phyloP scores from a whole-genome alignment of 2,113 vertebrate genomes.

The Bagarius yarrelli region DNA sequence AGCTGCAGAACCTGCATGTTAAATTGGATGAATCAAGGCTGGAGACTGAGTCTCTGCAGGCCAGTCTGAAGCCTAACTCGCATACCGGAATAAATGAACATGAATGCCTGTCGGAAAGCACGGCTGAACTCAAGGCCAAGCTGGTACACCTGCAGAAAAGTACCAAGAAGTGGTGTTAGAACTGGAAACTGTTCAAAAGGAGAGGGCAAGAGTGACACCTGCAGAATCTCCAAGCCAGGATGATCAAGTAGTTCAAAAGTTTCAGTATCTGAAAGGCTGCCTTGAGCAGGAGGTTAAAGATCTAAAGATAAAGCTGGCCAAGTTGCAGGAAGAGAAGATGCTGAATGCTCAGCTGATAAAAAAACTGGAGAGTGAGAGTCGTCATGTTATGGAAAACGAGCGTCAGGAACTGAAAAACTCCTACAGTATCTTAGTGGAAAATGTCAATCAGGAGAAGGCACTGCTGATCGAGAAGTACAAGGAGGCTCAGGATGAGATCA shows the following conservation, averaged over 20 bases:
- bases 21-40: constrained; percentile 76
- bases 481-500: constrained; percentile 88
- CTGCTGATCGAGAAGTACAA: constrained; percentile 79
- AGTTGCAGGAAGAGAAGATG: constrained; percentile 69
- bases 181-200: constrained; percentile 71
- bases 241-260: constrained; percentile 57
- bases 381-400: constrained; percentile 67
- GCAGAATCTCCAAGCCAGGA: constrained; percentile 57
- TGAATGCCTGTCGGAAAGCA: constrained; percentile 75
- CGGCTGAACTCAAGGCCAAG: constrained; percentile 78
- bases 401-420: constrained; percentile 75
- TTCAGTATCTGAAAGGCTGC: constrained; percentile 55
- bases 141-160: constrained; percentile 78
- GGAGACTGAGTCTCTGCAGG: constrained; percentile 74
- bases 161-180: constrained; percentile 79
- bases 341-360: constrained; percentile 71
- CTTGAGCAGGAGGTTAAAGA: constrained; percentile 73
- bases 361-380: constrained; percentile 67
- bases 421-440: constrained; percentile 73
- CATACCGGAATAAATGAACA: constrained; percentile 59
- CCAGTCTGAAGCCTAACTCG: constrained; percentile 66
- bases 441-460: constrained; percentile 78
- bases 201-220: constrained; percentile 54
- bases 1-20: constrained; percentile 74
- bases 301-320: constrained; percentile 76